Evolutionary conservation across 1,140 invertebrate species (phyloP).

Genomic region (Drosophila insularis): DNA sequence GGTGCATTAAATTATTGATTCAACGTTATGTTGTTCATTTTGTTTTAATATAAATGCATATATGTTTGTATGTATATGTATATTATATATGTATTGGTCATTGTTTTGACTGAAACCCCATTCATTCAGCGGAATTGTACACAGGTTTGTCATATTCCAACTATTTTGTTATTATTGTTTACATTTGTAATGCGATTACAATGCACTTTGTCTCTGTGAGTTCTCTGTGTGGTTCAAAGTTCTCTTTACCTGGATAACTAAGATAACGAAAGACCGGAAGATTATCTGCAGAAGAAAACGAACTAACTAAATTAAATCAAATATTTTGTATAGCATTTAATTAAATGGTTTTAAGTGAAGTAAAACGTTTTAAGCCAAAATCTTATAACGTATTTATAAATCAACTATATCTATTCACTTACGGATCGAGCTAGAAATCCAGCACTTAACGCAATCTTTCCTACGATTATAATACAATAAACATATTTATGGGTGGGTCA

Average conservation of each 20-base stretch:
- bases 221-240: slow-evolving; percentile 9
- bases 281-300: too few species aligned
- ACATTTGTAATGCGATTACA: slow-evolving; percentile 16
- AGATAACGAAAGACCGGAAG: neutral
- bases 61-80: neutral
- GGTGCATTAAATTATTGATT: neutral
- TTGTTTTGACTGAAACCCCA: slow-evolving; percentile 38
- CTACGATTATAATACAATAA: slow-evolving; percentile 53
- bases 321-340: too few species aligned
- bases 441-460: slow-evolving; percentile 29
- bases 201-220: slow-evolving; percentile 9
- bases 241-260: slow-evolving; percentile 21
- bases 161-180: slow-evolving; percentile 54
- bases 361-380: too few species aligned
- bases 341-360: too few species aligned
- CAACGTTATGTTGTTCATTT: neutral
- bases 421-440: neutral
- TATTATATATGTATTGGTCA: slow-evolving; percentile 7
- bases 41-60: too few species aligned
- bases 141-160: slow-evolving; percentile 56
- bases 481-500: slow-evolving; percentile 51
- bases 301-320: too few species aligned
- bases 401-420: neutral
- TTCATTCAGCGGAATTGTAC: slow-evolving; percentile 62
- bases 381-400: slow-evolving; percentile 3